Evolutionary conservation across 2,113 vertebrate species (phyloP).

Genomic region (Cephalopterus ornatus): DNA sequence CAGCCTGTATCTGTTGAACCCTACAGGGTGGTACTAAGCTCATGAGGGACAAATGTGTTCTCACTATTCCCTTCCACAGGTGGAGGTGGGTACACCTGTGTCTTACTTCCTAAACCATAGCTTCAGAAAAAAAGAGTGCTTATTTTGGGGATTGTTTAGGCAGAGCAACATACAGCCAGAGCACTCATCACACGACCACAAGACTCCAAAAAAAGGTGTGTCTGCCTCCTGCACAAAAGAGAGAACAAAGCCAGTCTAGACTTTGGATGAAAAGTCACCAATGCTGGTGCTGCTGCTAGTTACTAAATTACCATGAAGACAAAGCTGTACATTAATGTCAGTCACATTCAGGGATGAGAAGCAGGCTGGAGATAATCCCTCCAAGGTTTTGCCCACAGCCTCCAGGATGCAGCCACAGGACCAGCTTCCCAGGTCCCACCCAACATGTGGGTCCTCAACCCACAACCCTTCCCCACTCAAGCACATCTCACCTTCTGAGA

Average conservation of each 20-base stretch:
- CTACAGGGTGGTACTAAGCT: accelerated
- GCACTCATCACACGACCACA: neutral
- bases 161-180: neutral
- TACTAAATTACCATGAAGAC: neutral
- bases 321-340: neutral
- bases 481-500: neutral
- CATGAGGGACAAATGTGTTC: neutral
- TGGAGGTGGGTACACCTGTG: neutral
- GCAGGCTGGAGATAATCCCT: neutral
- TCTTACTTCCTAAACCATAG: neutral
- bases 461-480: accelerated
- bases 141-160: neutral
- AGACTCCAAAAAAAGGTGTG: neutral
- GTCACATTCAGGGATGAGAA: neutral
- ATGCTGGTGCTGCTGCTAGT: neutral
- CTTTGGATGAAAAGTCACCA: conserved; percentile 55
- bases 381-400: neutral
- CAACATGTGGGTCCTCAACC: neutral
- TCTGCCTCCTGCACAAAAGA: conserved; percentile 35
- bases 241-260: conserved; percentile 48
- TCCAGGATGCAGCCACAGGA: accelerated
- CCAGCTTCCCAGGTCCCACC: neutral
- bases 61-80: neutral
- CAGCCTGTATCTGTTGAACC: neutral
- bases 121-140: neutral